Evolutionary conservation across 2,797 vertebrate species (phyloP), one percentile per base, ranked within the genome.

Genomic region (Platalea minor): DNA sequence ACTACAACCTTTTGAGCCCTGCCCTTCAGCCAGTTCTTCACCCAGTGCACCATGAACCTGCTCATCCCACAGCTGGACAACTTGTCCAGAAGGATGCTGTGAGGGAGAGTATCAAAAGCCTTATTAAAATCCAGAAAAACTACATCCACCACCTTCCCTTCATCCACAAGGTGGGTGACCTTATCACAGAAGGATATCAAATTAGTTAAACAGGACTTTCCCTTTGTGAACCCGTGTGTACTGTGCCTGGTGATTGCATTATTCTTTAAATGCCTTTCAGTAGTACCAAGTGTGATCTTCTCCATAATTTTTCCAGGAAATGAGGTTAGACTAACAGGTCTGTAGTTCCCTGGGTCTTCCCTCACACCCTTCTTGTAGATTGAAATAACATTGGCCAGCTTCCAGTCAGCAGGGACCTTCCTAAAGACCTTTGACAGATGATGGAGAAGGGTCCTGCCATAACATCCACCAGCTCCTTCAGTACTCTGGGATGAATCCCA

Each of bases 21-120:
- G 29, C 48, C 33, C 8, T 61, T 72, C 31, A 69, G 45, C 5
- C 18, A 14, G 5, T 29, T 28, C 50, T 81, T 81, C n/a, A 29
- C n/a, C 24, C 37, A 48, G 26, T 1, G 1, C 4, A 15, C 10
- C 1, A 1, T 25, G 23, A 54, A 20, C 43, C 35, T 20, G 11
- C 23, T 78, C 7, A 17, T 67, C 24, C 11, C 24, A 33, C 15
- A 28, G 15, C 0, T 83, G 48, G 24, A 41, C 37, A 46, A 2
- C 24, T 61, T 56, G 20, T 54, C 17, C 29, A 19, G 53, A 83
- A 64, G 18, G 50, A 19, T 64, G 11, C 53, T 83, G 13, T 51
- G 16, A 67, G 7, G 18, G 10, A 9, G 31, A 41, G 24, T 33
- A 65, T 51, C 57, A 77, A 57, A 85, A 72, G 16, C 33, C 63